A percentile compares a stretch with the other conserved stretches of the same genome.
phyloP scores from a whole-genome alignment of 2,888 invertebrate genomes.

The Drosophila tripunctata region DNA sequence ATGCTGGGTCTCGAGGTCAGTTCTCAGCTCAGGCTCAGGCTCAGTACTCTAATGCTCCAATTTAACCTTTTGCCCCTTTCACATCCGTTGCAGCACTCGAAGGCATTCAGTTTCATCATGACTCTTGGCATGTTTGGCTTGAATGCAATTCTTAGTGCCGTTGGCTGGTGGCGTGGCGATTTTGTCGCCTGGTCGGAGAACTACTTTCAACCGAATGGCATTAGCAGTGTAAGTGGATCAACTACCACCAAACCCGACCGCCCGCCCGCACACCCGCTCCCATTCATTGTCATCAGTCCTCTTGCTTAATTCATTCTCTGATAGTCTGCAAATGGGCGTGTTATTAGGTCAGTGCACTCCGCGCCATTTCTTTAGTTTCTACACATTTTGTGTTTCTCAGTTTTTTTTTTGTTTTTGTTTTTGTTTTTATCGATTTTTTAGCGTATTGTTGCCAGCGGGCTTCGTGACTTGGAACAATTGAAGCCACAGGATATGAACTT shows the following conservation, averaged over 20 bases:
- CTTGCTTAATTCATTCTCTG: conserved; percentile 1
- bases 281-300: neutral
- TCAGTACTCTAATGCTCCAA: neutral
- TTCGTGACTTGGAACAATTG: conserved; percentile 71
- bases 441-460: conserved; percentile 25
- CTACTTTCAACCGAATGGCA: conserved; percentile 82
- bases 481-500: conserved; percentile 69
- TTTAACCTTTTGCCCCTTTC: neutral
- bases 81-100: conserved; percentile 79
- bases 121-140: conserved; percentile 83
- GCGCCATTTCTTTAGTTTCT: conserved; percentile 27
- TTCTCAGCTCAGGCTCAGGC: too few relatives aligned
- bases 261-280: neutral
- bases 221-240: conserved; percentile 81
- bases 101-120: conserved; percentile 83
- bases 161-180: conserved; percentile 82
- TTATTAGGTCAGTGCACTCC: conserved; percentile 76
- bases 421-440: conserved; percentile 63
- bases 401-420: conserved; percentile 36
- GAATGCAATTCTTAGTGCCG: conserved; percentile 82
- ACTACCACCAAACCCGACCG: too few relatives aligned
- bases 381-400: conserved; percentile 6
- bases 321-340: conserved; percentile 33
- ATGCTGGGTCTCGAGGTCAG: conserved; percentile 86
- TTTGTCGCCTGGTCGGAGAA: conserved; percentile 81